A percentile compares a stretch with the other conserved stretches of the same genome.
Conservation (phyloP, 2,797 vertebrate genomes). For the Clarias pachynema region DNA sequence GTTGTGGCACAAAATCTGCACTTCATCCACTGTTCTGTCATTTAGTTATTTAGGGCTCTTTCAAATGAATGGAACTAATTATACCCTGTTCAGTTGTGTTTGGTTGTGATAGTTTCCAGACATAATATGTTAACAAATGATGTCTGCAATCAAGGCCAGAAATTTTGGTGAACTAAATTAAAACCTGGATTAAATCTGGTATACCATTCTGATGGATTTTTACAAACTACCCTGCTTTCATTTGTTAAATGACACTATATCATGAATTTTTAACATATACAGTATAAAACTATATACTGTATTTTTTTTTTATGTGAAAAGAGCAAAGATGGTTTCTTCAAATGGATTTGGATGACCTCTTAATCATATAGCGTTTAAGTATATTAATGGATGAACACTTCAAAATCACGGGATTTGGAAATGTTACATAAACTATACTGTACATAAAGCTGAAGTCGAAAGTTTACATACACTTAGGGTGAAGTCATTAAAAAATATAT, state of each 20-base stretch:
- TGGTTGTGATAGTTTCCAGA: constrained; percentile 37
- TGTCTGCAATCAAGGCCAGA: constrained; percentile 30
- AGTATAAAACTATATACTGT: too few species aligned
- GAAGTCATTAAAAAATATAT: too few species aligned
- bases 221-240: not conserved
- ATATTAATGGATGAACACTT: too few species aligned
- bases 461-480: too few species aligned
- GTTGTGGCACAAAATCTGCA: constrained; percentile 12
- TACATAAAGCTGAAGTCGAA: not conserved
- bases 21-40: constrained; percentile 16
- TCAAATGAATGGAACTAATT: constrained; percentile 37
- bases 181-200: not conserved
- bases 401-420: not conserved
- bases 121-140: constrained; percentile 32
- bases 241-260: not conserved
- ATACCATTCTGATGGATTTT: not conserved
- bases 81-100: constrained; percentile 21
- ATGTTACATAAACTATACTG: not conserved
- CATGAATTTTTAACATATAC: not conserved
- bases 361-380: not conserved
- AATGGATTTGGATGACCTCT: not conserved
- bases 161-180: constrained; percentile 14
- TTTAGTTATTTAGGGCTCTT: constrained; percentile 29
- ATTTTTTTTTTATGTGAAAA: not conserved
- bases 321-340: not conserved